Base-by-base conservation (phyloP, 2,797 vertebrate genomes). In the Crotalus adamanteus region DNA sequence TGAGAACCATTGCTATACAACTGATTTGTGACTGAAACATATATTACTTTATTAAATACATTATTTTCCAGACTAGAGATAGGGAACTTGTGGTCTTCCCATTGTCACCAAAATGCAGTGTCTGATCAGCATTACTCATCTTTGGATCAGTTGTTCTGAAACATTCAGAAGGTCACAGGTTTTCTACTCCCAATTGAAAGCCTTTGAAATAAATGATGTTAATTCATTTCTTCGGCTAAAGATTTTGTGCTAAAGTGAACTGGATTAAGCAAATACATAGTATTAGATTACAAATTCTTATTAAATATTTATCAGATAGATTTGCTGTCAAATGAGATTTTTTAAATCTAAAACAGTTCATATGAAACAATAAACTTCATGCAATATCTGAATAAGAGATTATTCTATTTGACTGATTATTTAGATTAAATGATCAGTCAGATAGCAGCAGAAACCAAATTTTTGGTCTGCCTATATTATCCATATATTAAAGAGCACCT, bases 291-390 rank as follows among this genome's bases (percentile, higher is more conserved):
- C 0, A 16, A 91, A 61, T 4, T 14, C 13, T 31, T 61, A 83
- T 73, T 51, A 83, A 88, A 85, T 88, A 13, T 56, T 65, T 78
- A 2, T 0, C 28, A 47, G 1, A 0, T 2, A n/a, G 0, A 6
- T 0, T 31, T 0, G 12, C 8, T 14, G 1, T 83, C 20, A 4
- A 26, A 6, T 61, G 18, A 83, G 22, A 14, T 31, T 89, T 7
- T 28, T 73, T 28, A 47, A 47, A 25, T 57, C 42, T 1, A 61
- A 3, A 60, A 1, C 13, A 37, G 53, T 3, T n/a, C 2, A 1
- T 56, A 53, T 83, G 28, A 0, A 0, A 11, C 47, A 12, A 87
- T 90, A 3, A 20, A 25, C 87, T 22, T 0, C 1, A 0, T 0
- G 86, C 55, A 89, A 28, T 12, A n/a, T 63, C n/a, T 69, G 0